Evolutionary conservation across 2,888 invertebrate species (phyloP), one percentile per base, ranked within the genome.

Genomic region (Drosophila barbarae): DNA sequence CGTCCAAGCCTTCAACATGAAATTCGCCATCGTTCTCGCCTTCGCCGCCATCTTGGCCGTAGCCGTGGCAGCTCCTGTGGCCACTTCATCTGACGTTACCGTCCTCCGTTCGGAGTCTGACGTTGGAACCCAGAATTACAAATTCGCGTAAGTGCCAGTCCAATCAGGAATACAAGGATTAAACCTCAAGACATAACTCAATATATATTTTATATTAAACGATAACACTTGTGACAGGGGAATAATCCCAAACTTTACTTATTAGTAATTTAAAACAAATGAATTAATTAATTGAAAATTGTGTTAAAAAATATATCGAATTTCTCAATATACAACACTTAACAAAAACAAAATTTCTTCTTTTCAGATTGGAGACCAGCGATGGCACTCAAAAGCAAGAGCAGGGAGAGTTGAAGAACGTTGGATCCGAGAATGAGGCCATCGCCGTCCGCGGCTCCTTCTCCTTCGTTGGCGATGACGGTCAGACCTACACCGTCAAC

Each of bases 401-500:
- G 10, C 0, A 39, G 2, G 88, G 86, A 21, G 0, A 49, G 0
- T 35, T 87, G 2, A 46, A 34, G 0, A 69, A 76, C 10, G 0
- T 2, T 21, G 92, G 91, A 1, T 0, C 66, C 5, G 91, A 92
- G 3, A 0, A 71, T 0, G 77, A 80, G 54, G 76, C 65, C 26
- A 67, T 88, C 15, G 5, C 68, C 7, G 87, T 85, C 0, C 12
- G 15, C 1, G 88, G 88, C 15, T 50, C 71, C 0, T 87, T 87
- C 87, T 81, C 88, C 1, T 92, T 87, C 88, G 84, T 91, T 0
- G 92, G 86, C 10, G 90, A 90, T 47, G 92, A 92, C 73, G 92
- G 92, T 8, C 87, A 89, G 8, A 87, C 88, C 0, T 92, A 93
- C 85, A 88, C 89, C 1, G 91, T 94, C 53, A 91, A 10, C 52